Percentiles rank a stretch among this genome's conserved stretches.
Conservation (phyloP, 2,113 vertebrate genomes). For the Arothron firmamentum region DNA sequence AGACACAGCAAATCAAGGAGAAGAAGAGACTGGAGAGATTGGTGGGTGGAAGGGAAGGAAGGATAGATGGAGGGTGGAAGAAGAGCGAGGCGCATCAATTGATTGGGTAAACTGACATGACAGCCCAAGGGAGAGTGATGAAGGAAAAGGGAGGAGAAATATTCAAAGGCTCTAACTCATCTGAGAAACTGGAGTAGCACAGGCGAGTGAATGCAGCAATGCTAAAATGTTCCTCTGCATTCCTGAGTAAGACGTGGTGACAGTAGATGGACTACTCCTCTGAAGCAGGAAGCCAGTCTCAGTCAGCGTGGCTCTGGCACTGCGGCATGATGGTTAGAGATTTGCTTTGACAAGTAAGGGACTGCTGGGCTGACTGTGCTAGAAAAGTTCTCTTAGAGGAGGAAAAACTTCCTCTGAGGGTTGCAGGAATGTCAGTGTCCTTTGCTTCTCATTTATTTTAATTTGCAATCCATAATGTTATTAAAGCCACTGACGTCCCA, state of each 20-base stretch:
- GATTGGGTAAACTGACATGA: constrained; percentile 65
- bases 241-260: constrained; percentile 25
- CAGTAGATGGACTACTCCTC: background rate
- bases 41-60: constrained; percentile 22
- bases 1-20: constrained; percentile 53
- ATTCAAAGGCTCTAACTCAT: too few species aligned
- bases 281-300: too few species aligned
- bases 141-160: constrained; percentile 5
- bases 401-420: too few species aligned
- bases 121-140: constrained; percentile 44
- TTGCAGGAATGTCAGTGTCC: too few species aligned
- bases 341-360: too few species aligned
- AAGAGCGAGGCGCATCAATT: constrained; percentile 47
- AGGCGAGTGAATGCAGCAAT: background rate
- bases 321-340: too few species aligned
- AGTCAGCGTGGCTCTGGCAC: too few species aligned
- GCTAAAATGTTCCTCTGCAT: constrained; percentile 24
- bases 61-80: constrained; percentile 10
- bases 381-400: too few species aligned
- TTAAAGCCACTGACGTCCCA: too few species aligned
- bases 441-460: too few species aligned
- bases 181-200: background rate
- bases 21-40: constrained; percentile 34
- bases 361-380: too few species aligned
- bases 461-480: too few species aligned